These are phyloP conservation scores for Drosophila siamana DNA, from an alignment of 2,888 invertebrate species.

Conservation along the genomic window DNA sequence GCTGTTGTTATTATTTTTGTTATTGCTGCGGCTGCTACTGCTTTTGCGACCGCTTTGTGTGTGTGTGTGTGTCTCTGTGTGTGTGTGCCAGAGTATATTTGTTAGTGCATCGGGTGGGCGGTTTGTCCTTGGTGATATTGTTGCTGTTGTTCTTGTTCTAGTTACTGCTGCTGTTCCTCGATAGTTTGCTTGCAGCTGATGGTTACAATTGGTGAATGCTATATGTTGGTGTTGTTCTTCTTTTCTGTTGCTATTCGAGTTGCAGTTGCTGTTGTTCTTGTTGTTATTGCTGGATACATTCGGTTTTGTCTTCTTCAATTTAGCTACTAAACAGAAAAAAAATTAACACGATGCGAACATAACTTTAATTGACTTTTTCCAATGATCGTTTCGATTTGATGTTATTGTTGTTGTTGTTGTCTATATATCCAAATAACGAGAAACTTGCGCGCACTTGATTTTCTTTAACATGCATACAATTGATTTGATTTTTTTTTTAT, in stretches of 20 bases:
- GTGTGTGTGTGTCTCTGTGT: conserved; percentile 5
- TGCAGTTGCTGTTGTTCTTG: conserved; percentile 2
- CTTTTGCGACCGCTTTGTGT: too few species aligned
- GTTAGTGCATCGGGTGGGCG: conserved; percentile 17
- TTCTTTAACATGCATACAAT: conserved; percentile 37
- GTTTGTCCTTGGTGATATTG: conserved; percentile 50
- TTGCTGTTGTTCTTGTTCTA: conserved; percentile 12
- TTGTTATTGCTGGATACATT: conserved; percentile 29
- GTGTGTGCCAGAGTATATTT: background rate
- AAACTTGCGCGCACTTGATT: conserved; percentile 32
- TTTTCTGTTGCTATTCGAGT: background rate
- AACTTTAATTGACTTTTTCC: conserved; percentile 12
- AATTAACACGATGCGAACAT: conserved; percentile 41
- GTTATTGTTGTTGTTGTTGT: background rate
- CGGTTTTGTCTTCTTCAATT: conserved; percentile 38
- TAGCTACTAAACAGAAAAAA: conserved; percentile 40
- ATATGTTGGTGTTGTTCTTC: conserved; percentile 10
- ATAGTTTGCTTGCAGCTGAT: conserved; percentile 9
- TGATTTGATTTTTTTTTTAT: conserved; percentile 17
- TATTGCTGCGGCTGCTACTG: conserved; percentile 8
- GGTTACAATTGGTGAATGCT: conserved; percentile 7
- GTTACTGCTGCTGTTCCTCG: conserved; percentile 8
- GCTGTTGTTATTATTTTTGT: conserved; percentile 8
- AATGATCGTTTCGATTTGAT: background rate
- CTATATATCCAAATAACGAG: conserved; percentile 25